Evolutionary conservation across 35 echinoderm and acorn worm species (phyloP), one percentile per base, ranked within the genome.

Genomic region (Ptychodera flava): DNA sequence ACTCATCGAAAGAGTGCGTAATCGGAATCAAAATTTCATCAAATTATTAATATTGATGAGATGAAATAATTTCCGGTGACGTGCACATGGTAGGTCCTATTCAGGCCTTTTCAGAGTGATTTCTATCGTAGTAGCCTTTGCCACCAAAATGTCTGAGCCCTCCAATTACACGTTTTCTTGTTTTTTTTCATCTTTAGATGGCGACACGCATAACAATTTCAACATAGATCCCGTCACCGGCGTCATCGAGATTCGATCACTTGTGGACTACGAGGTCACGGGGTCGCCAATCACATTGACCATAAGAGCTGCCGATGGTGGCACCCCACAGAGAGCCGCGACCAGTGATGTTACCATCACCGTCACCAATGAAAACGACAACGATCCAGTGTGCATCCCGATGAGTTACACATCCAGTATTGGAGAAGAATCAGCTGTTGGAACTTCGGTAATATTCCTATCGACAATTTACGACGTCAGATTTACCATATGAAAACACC

Each of bases 351-450:
- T 99, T 82, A 90, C 91, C 81, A 94, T 99, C 15, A 94, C 82
- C 30, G 90, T 99, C 31, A 91, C 87, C 22, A 92, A 99, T 82
- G 37, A 35, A 22, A 99, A 99, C 33, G 96, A 99, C 78, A 99
- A 94, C 76, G 76, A 78, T 35, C 96, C 96, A 1, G 36, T 80
- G 80, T 99, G 94, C 82, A 81, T 33, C 32, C 37, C 85, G 10
- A 76, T 88, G 36, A 78, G 32, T 37, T 94, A 91, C 83, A 84
- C 33, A 27, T 36, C 90, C 12, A 90, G 83, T 6, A 78, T 99
- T 28, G 85, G 85, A 32, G 93, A 99, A 78, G 90, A 91, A 92
- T 36, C 85, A 0, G 35, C 75, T 31, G 84, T 85, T 32, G 85
- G 85, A 0, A 90, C 88, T 31, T 99, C 45, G 45, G 45, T 64